Evolutionary conservation across 1,140 invertebrate species (phyloP).

Genomic region (Coptotermes formosanus): DNA sequence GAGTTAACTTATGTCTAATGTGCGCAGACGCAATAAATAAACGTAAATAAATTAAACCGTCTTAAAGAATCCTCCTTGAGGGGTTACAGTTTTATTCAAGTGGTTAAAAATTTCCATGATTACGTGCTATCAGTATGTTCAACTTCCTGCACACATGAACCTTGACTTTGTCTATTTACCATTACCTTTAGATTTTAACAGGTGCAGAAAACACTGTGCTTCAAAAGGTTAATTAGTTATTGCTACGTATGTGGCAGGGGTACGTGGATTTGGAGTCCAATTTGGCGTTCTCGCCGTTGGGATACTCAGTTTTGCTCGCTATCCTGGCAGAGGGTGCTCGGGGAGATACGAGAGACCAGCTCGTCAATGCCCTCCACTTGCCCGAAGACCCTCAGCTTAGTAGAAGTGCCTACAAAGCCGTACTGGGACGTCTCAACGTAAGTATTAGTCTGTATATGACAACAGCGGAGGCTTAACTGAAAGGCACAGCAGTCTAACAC

Average conservation of each 20-base stretch:
- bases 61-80: too few species aligned
- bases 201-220: background rate
- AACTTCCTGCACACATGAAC: background rate
- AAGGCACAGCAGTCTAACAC: too few species aligned
- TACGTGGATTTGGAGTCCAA: slow-evolving; percentile 42
- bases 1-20: too few species aligned
- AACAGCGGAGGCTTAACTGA: too few species aligned
- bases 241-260: background rate
- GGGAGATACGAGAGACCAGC: slow-evolving; percentile 57
- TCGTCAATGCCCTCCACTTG: slow-evolving; percentile 54
- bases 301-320: slow-evolving; percentile 58
- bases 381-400: slow-evolving; percentile 51
- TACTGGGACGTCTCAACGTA: slow-evolving; percentile 39
- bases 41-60: too few species aligned
- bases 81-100: too few species aligned
- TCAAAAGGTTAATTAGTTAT: background rate
- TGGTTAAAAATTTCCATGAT: too few species aligned
- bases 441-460: background rate
- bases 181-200: background rate
- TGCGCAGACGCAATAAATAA: too few species aligned
- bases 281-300: slow-evolving; percentile 62
- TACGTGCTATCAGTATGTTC: too few species aligned
- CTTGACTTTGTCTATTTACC: background rate
- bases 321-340: slow-evolving; percentile 59
- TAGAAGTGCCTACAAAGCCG: slow-evolving; percentile 41